Evolutionary conservation across 1,140 invertebrate species (phyloP).

Genomic region (Orius laevigatus): DNA sequence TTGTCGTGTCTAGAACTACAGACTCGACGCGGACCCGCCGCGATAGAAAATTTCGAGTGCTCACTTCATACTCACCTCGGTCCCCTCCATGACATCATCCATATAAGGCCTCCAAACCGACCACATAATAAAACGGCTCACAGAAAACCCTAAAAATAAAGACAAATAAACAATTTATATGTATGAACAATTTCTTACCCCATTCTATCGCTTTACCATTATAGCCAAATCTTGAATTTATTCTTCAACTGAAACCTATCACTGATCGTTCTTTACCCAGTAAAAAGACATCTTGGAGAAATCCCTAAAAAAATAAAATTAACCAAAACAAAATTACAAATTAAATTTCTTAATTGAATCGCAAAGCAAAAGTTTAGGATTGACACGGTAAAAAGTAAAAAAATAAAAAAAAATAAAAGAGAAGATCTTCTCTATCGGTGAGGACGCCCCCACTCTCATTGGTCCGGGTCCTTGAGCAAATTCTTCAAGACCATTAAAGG

Average conservation of each 20-base stretch:
- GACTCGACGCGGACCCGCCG: constrained; percentile 56
- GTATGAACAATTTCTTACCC: too few relatives aligned
- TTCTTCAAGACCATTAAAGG: constrained; percentile 75
- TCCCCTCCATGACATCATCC: constrained; percentile 71
- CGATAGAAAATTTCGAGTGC: constrained; percentile 63
- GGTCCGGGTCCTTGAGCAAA: constrained; percentile 67
- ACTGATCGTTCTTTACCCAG: constrained; percentile 69
- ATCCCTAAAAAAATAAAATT: constrained; percentile 30
- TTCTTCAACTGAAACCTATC: constrained; percentile 69
- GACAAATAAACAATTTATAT: too few relatives aligned
- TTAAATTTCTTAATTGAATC: constrained; percentile 28
- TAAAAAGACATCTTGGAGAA: constrained; percentile 64
- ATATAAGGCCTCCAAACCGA: constrained; percentile 78
- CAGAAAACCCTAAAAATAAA: constrained; percentile 59
- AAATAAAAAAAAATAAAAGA: too few relatives aligned
- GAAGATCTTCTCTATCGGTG: constrained; percentile 48
- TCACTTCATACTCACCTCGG: constrained; percentile 53
- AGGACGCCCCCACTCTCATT: constrained; percentile 58
- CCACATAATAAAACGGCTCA: constrained; percentile 70
- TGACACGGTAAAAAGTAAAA: constrained; percentile 69
- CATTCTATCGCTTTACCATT: constrained; percentile 70
- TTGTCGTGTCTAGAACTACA: constrained; percentile 60
- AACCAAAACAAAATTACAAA: too few relatives aligned
- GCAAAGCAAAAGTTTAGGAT: constrained; percentile 41
- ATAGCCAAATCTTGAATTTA: constrained; percentile 74